Evolutionary conservation across 2,888 invertebrate genomes (phyloP).

Genomic region (Charanyca ferruginea): DNA sequence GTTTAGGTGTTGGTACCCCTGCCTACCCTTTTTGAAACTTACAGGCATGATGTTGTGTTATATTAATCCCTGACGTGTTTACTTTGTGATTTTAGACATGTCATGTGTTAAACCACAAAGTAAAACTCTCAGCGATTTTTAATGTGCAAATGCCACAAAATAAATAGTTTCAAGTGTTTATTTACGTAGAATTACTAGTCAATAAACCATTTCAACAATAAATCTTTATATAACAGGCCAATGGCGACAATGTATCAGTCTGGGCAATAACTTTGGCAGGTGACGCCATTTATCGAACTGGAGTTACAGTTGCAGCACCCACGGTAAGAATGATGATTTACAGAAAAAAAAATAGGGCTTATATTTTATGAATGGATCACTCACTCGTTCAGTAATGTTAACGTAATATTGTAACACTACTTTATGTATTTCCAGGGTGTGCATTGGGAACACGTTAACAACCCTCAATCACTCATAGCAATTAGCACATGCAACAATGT

Average conservation of each 20-base stretch:
- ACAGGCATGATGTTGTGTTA: too few species aligned
- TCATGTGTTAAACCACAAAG: too few species aligned
- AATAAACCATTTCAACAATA: background rate
- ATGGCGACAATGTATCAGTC: slow-evolving; percentile 90
- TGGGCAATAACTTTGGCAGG: slow-evolving; percentile 97
- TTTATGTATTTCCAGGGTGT: slow-evolving; percentile 89
- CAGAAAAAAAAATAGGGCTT: too few species aligned
- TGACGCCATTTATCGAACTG: slow-evolving; percentile 95
- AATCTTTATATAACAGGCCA: slow-evolving; percentile 69
- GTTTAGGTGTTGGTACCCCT: too few species aligned
- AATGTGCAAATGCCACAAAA: too few species aligned
- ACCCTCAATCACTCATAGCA: slow-evolving; percentile 95
- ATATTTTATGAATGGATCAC: background rate
- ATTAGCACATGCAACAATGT: slow-evolving; percentile 93
- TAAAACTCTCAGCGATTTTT: too few species aligned
- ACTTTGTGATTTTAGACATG: too few species aligned
- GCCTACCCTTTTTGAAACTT: too few species aligned
- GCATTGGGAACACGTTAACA: slow-evolving; percentile 95
- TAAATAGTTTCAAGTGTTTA: too few species aligned
- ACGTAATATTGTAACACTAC: background rate
- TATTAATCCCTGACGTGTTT: too few species aligned
- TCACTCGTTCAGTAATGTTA: background rate
- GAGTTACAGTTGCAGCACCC: slow-evolving; percentile 94
- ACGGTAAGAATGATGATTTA: slow-evolving; percentile 93
- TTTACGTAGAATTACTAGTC: too few species aligned